Evolutionary conservation across 2,113 vertebrate genomes (phyloP).

Genomic region (Meleagris gallopavo): DNA sequence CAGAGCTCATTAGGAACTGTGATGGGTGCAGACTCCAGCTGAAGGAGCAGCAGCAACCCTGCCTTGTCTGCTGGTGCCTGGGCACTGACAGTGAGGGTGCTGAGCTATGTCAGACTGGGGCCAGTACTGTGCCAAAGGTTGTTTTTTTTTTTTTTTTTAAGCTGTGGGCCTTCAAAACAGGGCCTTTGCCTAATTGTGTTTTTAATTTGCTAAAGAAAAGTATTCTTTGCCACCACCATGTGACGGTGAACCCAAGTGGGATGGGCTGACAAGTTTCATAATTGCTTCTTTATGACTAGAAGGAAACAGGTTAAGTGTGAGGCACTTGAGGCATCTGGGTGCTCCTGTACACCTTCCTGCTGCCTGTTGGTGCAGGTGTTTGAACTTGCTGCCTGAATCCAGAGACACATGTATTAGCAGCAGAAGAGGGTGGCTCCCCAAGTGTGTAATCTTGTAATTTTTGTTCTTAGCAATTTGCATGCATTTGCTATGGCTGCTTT

Average conservation of each 20-base stretch:
- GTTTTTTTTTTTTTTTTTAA: not conserved
- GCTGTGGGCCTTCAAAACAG: not conserved
- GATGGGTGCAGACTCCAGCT: not conserved
- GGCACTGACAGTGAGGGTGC: not conserved
- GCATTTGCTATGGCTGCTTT: not conserved
- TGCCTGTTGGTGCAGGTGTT: not conserved
- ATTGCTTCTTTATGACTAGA: not conserved
- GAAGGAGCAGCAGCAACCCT: not conserved
- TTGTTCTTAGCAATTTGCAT: not conserved
- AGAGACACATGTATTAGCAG: not conserved
- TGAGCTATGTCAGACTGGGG: not conserved
- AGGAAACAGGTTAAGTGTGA: not conserved
- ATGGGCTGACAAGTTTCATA: not conserved
- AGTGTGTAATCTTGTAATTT: not conserved
- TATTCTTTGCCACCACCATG: not conserved
- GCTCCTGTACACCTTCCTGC: not conserved
- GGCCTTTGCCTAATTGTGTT: not conserved
- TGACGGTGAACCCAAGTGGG: not conserved
- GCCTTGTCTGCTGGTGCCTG: not conserved
- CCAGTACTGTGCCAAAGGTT: not conserved
- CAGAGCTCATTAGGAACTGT: not conserved
- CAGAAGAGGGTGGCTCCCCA: not conserved
- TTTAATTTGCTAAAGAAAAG: not conserved
- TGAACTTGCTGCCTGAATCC: not conserved
- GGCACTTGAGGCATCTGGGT: not conserved